Percentiles rank a stretch among this genome's conserved stretches.
Evolutionary conservation across 2,797 vertebrate species (phyloP).

Genomic region (Chelonia mydas): DNA sequence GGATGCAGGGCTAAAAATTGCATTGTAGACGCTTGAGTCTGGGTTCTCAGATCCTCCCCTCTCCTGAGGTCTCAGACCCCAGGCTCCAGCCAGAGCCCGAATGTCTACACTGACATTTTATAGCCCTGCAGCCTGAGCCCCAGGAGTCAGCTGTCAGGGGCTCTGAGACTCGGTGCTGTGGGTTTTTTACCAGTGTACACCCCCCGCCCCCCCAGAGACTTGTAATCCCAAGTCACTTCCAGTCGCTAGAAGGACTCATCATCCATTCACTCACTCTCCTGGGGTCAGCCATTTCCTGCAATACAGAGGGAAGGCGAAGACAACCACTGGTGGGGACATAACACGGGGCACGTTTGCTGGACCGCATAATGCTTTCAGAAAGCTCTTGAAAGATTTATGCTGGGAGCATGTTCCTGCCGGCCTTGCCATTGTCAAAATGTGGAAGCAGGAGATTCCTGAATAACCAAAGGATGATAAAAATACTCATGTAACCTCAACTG

Average conservation of each 20-base stretch:
- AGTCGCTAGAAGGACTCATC: background rate
- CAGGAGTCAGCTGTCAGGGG: background rate
- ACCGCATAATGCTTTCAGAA: background rate
- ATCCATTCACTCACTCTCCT: accelerated
- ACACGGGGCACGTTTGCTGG: accelerated
- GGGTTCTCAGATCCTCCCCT: background rate
- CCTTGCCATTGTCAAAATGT: accelerated
- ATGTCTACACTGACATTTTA: background rate
- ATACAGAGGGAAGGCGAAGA: background rate
- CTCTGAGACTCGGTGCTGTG: accelerated
- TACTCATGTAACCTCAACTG: accelerated
- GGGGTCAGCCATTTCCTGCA: accelerated
- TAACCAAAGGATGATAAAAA: background rate
- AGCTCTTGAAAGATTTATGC: accelerated
- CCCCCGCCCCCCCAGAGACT: background rate
- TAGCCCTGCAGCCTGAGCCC: background rate
- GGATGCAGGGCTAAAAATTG: background rate
- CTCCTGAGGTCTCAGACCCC: background rate
- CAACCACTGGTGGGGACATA: background rate
- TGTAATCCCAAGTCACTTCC: background rate
- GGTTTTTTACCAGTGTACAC: accelerated
- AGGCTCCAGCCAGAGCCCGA: background rate
- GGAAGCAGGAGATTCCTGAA: background rate
- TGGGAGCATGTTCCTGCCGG: accelerated
- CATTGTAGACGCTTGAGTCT: background rate